Evolutionary conservation across 2,797 vertebrate species (phyloP), one percentile per base, ranked within the genome.

Genomic region (Schizopygopsis malacanthus): DNA sequence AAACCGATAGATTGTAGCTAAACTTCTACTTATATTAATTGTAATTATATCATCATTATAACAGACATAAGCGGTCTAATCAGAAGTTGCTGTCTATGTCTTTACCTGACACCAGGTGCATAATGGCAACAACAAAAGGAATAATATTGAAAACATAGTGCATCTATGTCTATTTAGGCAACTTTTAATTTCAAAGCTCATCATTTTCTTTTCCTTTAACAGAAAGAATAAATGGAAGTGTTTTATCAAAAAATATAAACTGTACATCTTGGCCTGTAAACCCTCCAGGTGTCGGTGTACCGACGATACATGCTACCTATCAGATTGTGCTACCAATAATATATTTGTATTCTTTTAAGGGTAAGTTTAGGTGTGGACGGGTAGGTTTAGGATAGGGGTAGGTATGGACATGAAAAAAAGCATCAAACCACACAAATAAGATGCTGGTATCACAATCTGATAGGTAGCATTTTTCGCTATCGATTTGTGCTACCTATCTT

Each of bases 201-300:
- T 70, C 0, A 4, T 41, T 70, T 59, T 11, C 4, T 5, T 18
- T 71, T 71, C 20, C 39, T 71, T 6, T 45, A n/a, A 15, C 22
- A 25, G 2, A 50, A 50, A 33, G 1, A 75, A 50, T 75, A 33
- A 47, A 76, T 37, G 47, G 33, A 11, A 6, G 4, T 11, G 16
- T 73, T 72, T 65, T 33, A 65, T 65, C n/a, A 72, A 72, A 72
- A 72, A 47, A 52, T 4, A 59, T 78, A 6, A 77, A 28, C 16
- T 77, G 18, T 56, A 15, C 50, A 52, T 54, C 11, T 39, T 78
- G 33, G 20, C 39, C 41, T 45, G 15, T 16, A 61, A 65, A 28
- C 45, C 25, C 2, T 33, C 6, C 41, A 80, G 1, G 18, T 37
- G 59, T 33, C 33, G 33, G 33, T 33, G 33, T 33, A 33, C 33